Conservation (phyloP, 2,797 vertebrate genomes). For the Telmatherina bonti region DNA sequence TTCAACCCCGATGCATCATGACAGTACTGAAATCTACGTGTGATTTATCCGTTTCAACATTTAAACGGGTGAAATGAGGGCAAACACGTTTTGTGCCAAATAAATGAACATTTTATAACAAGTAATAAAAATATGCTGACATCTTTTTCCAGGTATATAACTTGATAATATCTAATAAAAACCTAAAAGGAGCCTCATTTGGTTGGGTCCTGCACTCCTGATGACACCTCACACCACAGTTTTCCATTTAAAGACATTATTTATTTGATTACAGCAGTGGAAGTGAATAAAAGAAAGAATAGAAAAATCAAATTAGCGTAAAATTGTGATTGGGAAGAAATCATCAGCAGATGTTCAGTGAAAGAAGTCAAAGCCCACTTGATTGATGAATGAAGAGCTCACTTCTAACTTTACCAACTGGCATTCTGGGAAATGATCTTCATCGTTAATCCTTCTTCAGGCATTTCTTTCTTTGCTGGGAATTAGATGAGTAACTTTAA, state of each 20-base stretch:
- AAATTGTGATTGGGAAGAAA: slow-evolving; percentile 5
- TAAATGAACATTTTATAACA: too few relatives aligned
- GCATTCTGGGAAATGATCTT: neutral
- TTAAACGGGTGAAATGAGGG: too few relatives aligned
- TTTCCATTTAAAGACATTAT: neutral
- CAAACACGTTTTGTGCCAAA: too few relatives aligned
- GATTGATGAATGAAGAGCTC: slow-evolving; percentile 43
- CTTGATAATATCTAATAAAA: too few relatives aligned
- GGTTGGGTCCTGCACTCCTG: too few relatives aligned
- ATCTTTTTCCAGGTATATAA: too few relatives aligned
- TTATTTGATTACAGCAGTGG: neutral
- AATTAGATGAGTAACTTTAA: neutral
- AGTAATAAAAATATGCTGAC: too few relatives aligned
- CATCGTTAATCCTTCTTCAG: neutral
- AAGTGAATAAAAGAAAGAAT: neutral
- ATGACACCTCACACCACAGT: neutral
- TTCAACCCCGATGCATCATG: too few relatives aligned
- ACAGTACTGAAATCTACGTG: too few relatives aligned
- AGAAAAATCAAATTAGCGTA: slow-evolving; percentile 1
- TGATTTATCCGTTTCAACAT: too few relatives aligned
- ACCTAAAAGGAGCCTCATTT: too few relatives aligned
- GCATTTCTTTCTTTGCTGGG: too few relatives aligned
- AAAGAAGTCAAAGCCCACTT: slow-evolving; percentile 8
- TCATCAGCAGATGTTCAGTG: neutral
- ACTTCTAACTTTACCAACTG: slow-evolving; percentile 12